Evolutionary conservation across 2,888 invertebrate genomes (phyloP), one percentile per base, ranked within the genome.

Genomic region (Drosophila dives): DNA sequence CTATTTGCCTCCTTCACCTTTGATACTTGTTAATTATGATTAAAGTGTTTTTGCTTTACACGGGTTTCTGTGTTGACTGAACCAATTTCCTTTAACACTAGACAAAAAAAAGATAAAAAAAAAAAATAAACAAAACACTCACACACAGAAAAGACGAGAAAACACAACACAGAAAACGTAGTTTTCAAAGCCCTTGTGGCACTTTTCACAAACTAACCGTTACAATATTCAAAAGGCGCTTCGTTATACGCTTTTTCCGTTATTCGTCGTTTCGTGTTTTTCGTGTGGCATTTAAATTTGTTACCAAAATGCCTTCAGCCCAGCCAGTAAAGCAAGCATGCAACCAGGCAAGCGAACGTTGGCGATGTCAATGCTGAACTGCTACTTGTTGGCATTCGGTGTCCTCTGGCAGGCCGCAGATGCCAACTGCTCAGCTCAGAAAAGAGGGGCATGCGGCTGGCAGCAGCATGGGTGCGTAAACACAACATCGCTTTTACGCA

Each of bases 301-400:
- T 23, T 23, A 45, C 20, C 23, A 45, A 23, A 45, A 45, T 8
- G 23, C 45, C 23, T 23, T 45, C 12, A 45, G 45, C 23, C 45
- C 45, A 45, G 15, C 45, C 23, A 45, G 45, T 23, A 23, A 45
- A n/a, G 40, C 40, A 40, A 40, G 40, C 40, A 40, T n/a, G 2
- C 40, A 40, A 40, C 40, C 40, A 40, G 8, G 77, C 84, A 86
- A 83, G 78, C 81, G 89, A 74, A 89, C 89, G 82, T 84, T 83
- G 78, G 72, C 83, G 82, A 78, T 81, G 80, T 89, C 86, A 87
- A 86, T 86, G 86, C 89, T 84, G 77, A 84, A 86, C 81, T 86
- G 86, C 86, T 86, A 86, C 86, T 89, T 86, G 86, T 86, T 86
- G 86, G 86, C 87, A 83, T 89, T 75, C 77, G 68, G 58, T 61